A percentile compares a stretch with the other conserved stretches of the same genome.
These are phyloP conservation scores for Pantelozetes paolii DNA, from an alignment of 2,888 invertebrate species.

Conservation along the genomic window DNA sequence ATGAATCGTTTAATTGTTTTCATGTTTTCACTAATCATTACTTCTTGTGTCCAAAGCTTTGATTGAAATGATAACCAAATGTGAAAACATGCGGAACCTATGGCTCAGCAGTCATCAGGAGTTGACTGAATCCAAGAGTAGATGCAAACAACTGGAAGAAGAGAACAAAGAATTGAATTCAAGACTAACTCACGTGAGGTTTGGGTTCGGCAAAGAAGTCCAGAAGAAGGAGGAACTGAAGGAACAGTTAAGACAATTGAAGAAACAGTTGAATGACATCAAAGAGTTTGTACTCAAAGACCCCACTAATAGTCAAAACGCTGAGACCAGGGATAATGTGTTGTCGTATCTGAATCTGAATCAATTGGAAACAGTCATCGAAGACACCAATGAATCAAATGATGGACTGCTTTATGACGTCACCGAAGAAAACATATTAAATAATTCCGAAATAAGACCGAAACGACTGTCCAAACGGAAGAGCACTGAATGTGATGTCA, in stretches of 20 bases:
- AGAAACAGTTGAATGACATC: constrained; percentile 34
- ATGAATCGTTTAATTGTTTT: background rate
- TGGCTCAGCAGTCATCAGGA: constrained; percentile 27
- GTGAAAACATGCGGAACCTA: constrained; percentile 1
- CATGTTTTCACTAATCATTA: background rate
- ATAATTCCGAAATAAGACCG: background rate
- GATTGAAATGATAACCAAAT: constrained; percentile 5
- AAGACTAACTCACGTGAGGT: constrained; percentile 64
- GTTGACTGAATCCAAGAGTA: background rate
- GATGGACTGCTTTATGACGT: constrained; percentile 68
- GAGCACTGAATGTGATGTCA: constrained; percentile 3
- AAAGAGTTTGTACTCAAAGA: constrained; percentile 31
- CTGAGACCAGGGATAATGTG: constrained; percentile 33
- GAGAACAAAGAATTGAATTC: constrained; percentile 71
- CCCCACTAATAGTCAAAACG: background rate
- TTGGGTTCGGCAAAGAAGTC: constrained; percentile 29
- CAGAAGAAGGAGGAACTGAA: constrained; percentile 27
- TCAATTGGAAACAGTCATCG: constrained; percentile 33
- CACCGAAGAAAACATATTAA: constrained; percentile 72
- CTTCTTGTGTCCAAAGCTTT: background rate
- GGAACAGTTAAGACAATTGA: constrained; percentile 33
- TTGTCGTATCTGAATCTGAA: constrained; percentile 35
- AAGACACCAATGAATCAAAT: constrained; percentile 60
- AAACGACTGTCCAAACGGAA: constrained; percentile 6
- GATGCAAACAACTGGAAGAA: constrained; percentile 56